Evolutionary conservation across 2,797 vertebrate genomes (phyloP), one percentile per base, ranked within the genome.

Genomic region (Micropoecilia bifurca): DNA sequence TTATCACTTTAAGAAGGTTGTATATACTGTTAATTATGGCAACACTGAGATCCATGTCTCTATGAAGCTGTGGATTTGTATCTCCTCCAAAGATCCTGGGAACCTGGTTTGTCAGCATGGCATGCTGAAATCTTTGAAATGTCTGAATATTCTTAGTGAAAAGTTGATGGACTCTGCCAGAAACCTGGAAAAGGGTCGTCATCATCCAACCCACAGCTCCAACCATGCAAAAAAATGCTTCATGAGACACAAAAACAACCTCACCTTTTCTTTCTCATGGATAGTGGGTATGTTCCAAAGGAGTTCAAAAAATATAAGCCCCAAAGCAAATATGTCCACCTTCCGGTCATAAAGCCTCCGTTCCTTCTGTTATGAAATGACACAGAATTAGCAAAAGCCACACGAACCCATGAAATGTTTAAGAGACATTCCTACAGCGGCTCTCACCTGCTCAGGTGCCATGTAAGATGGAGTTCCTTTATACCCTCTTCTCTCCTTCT

Each of bases 401-500:
- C 57, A 3, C 7, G 8, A 25, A 41, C 13, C 41, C 5, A 28
- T 16, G 1, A 57, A 28, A 12, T 20, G 46, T 18, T 25, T 22
- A 25, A 53, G 47, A 6, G 12, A n/a, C 13, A 41, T 6, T 43
- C 10, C 41, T 3, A 4, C 0, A 75, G 28, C 30, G 16, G 4
- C 12, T 74, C 82, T 95, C 88, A 97, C 98, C 94, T 99, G 98
- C 88, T 99, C 98, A 79, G 97, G 97, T 69, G 97, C 97, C 97
- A 98, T 98, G 78, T 99, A 99, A 0, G 1, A 45, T 0, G 0
- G 2, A 3, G 97, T 98, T 93, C 97, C 98, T 63, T 0, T 90
- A 1, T 1, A 0, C 39, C 16, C 72, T 0, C 96, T 96, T 81
- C 95, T 94, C 10, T 92, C 83, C 6, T 87, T 6, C 55, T 78